These are phyloP conservation scores for Ramazzottius varieornatus DNA, from an alignment of 2,888 invertebrate species.

Conservation along the genomic window DNA sequence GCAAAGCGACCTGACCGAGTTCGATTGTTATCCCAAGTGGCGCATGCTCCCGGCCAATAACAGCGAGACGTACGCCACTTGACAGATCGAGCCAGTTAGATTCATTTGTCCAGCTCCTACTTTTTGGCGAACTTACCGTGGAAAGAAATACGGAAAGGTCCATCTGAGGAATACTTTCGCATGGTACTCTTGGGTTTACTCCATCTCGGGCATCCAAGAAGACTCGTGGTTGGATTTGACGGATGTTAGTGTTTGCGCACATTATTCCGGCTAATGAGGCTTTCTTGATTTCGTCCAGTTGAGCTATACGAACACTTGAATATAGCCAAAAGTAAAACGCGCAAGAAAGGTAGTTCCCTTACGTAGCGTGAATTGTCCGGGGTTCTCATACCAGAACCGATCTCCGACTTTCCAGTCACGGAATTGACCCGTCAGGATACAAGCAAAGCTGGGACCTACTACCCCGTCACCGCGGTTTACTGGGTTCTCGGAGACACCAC, in stretches of 20 bases:
- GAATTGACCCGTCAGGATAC: neutral
- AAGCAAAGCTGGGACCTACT: neutral
- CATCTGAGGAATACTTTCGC: neutral
- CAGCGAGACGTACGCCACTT: too few species aligned
- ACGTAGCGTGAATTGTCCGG: neutral
- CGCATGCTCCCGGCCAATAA: too few species aligned
- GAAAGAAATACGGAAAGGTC: neutral
- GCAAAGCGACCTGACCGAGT: too few species aligned
- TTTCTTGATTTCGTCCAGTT: neutral
- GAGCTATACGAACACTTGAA: neutral
- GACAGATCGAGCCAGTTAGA: too few species aligned
- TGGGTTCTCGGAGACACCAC: neutral
- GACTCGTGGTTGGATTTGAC: neutral
- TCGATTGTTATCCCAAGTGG: too few species aligned
- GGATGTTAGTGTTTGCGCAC: neutral
- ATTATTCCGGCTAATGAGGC: neutral
- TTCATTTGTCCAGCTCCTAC: too few species aligned
- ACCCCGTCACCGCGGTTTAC: neutral
- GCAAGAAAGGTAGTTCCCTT: neutral
- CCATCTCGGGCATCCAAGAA: neutral
- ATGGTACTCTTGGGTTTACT: neutral
- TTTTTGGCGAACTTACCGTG: too few species aligned
- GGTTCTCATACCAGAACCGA: slow-evolving; percentile 2
- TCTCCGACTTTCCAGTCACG: neutral
- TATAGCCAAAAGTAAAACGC: neutral